These are phyloP conservation scores for Leptarthrus brevirostris DNA, from an alignment of 2,888 invertebrate genomes.

Conservation along the genomic window DNA sequence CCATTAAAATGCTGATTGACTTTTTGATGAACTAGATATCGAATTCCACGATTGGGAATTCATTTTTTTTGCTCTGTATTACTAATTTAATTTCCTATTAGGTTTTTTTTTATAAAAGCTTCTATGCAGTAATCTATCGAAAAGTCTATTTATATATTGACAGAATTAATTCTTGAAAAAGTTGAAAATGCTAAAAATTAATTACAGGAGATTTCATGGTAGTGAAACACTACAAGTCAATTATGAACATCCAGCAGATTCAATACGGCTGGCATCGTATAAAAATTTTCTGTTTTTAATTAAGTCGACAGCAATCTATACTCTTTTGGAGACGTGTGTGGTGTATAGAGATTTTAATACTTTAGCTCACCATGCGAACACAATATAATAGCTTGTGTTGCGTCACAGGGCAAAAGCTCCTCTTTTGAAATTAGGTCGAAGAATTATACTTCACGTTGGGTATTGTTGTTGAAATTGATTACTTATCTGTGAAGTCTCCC, in stretches of 20 bases:
- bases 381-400: background rate
- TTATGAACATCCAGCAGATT: background rate
- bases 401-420: slow-evolving; percentile 12
- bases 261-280: too few species aligned
- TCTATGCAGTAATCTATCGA: background rate
- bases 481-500: slow-evolving; percentile 1
- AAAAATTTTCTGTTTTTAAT: too few species aligned
- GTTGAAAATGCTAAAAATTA: slow-evolving; percentile 18
- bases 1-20: too few species aligned
- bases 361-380: background rate
- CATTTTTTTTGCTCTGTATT: background rate
- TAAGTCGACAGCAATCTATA: too few species aligned
- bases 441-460: slow-evolving; percentile 7
- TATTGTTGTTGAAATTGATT: slow-evolving; percentile 17
- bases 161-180: background rate
- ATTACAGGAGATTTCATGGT: background rate
- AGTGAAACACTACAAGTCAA: background rate
- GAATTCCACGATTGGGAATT: background rate
- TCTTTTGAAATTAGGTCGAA: slow-evolving; percentile 16
- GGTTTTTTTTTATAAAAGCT: slow-evolving; percentile 8
- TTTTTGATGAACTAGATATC: background rate
- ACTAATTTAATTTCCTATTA: slow-evolving; percentile 12
- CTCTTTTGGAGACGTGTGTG: too few species aligned
- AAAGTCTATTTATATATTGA: too few species aligned
- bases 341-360: slow-evolving; percentile 1